A percentile compares a stretch with the other conserved stretches of the same genome.
Evolutionary conservation across 2,888 invertebrate species (phyloP).

Genomic region (Seladonia tumulorum): DNA sequence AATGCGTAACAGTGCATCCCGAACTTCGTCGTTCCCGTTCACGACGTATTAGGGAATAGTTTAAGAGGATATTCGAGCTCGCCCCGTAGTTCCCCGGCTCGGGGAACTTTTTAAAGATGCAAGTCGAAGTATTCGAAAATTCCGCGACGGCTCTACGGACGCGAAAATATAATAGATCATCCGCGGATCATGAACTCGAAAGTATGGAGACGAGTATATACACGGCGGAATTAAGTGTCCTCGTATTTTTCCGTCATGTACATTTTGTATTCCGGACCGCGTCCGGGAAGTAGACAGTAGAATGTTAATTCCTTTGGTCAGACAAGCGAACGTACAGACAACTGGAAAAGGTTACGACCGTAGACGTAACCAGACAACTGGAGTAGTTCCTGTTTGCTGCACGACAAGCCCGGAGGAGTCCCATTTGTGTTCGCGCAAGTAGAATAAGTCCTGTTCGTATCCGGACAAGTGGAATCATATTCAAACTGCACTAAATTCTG

Average conservation of each 20-base stretch:
- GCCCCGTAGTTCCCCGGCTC: not conserved
- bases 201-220: not conserved
- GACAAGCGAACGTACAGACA: not conserved
- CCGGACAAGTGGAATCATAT: not conserved
- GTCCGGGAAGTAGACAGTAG: not conserved
- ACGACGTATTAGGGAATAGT: slow-evolving; percentile 30
- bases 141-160: not conserved
- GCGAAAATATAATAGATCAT: slow-evolving; percentile 5
- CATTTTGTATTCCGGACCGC: not conserved
- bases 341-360: not conserved
- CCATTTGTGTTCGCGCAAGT: not conserved
- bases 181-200: not conserved
- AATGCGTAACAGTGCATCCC: slow-evolving; percentile 21
- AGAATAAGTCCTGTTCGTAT: not conserved
- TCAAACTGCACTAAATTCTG: not conserved
- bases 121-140: not conserved
- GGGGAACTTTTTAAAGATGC: not conserved
- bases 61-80: slow-evolving; percentile 16
- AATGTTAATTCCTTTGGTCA: not conserved
- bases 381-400: not conserved
- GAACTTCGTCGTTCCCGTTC: slow-evolving; percentile 14
- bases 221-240: not conserved
- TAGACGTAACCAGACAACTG: not conserved
- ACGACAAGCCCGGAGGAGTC: not conserved
- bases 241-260: not conserved